Base-by-base conservation (phyloP, 2,888 invertebrate genomes). In the Apamea crenata region DNA sequence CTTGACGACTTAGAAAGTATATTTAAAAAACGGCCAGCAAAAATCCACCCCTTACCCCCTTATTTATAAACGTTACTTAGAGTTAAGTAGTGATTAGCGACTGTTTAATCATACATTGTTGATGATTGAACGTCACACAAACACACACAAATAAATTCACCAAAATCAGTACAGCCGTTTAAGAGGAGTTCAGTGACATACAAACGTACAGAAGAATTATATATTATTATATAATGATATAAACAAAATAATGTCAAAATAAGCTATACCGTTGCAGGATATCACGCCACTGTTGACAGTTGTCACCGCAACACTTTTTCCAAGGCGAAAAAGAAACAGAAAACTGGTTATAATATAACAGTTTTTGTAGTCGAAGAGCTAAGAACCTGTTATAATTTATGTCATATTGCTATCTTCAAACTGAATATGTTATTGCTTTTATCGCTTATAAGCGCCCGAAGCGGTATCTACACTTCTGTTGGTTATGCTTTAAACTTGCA, bases 361-460 rank as follows among this genome's bases (percentile, higher is more conserved):
- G 85, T 85, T 82, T 85, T 84, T 85, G 65, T 78, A 82, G 74
- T 72, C 74, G 69, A 81, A 75, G 82, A 80, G 74, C 74, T 74
- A 68, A 69, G 61, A 84, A 84, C 85, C 85, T 72, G 84, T 85
- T 85, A 69, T 85, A 83, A 85, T 86, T 86, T 85, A 86, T 85
- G 76, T 85, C 63, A 53, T 80, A 85, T 85, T 71, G 82, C 85
- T 79, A 85, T 85, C 86, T 85, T 85, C 56, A 84, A 85, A 82
- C 82, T 85, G 79, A 83, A 85, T 85, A 85, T 85, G 83, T 85
- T 85, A 86, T 85, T 85, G 83, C 76, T 79, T 78, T 79, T 85
- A 82, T 80, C 76, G 86, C 59, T 79, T 77, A 53, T 75, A 74
- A 70, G 65, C 75, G 82, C 85, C 82, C 61, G 76, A 36, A 74